These are phyloP conservation scores for Donacobius atricapilla DNA, from an alignment of 2,113 vertebrate genomes.

Conservation along the genomic window DNA sequence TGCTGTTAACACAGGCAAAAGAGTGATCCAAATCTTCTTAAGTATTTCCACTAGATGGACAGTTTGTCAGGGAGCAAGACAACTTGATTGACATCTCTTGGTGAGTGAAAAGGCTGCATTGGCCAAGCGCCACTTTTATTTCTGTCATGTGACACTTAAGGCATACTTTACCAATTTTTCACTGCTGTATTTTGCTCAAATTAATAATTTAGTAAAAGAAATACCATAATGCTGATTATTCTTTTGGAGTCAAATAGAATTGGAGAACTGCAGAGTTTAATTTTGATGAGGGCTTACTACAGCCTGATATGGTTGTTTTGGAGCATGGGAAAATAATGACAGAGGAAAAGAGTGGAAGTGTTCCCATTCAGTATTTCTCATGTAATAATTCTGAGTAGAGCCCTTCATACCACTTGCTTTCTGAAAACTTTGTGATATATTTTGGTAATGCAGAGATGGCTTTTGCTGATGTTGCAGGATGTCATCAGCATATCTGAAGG, in stretches of 20 bases:
- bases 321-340: neutral
- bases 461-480: neutral
- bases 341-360: neutral
- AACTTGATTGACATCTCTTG: constrained; percentile 25
- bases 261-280: neutral
- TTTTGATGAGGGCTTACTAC: neutral
- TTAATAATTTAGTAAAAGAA: neutral
- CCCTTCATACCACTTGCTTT: neutral
- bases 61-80: neutral
- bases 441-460: neutral
- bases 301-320: neutral
- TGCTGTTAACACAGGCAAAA: constrained; percentile 31
- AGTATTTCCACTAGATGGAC: constrained; percentile 45
- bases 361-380: neutral
- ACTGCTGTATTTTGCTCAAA: neutral
- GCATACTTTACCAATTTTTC: neutral
- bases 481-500: neutral
- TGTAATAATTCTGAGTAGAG: neutral
- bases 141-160: neutral
- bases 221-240: neutral
- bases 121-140: constrained; percentile 6
- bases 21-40: constrained; percentile 52
- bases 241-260: neutral
- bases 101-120: neutral
- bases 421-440: neutral